phyloP scores from a whole-genome alignment of 2,113 vertebrate species.

The Sitta europaea region DNA sequence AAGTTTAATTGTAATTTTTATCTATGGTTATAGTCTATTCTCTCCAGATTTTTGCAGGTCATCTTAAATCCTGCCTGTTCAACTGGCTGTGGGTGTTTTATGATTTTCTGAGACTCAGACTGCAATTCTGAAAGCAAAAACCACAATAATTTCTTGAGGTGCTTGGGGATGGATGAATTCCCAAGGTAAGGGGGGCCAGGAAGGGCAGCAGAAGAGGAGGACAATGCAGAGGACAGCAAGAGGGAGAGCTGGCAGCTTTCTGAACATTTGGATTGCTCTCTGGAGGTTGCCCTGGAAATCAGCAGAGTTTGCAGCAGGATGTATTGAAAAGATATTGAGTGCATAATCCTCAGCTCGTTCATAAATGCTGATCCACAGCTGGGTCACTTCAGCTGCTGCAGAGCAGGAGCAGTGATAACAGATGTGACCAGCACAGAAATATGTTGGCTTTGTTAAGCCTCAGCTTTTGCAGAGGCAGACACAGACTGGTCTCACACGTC shows the following conservation, averaged over 20 bases:
- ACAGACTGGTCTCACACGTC: neutral
- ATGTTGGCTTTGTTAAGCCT: neutral
- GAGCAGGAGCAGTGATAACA: neutral
- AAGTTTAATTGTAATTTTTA: constrained; percentile 14
- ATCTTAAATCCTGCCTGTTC: neutral
- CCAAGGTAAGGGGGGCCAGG: neutral
- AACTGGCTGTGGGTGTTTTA: neutral
- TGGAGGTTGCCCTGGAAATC: neutral
- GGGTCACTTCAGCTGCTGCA: constrained; percentile 39
- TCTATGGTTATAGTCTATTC: neutral
- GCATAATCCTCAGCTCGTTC: constrained; percentile 24
- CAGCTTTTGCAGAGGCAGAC: neutral
- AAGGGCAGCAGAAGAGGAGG: neutral
- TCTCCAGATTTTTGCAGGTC: neutral
- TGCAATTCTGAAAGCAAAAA: neutral
- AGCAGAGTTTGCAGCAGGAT: neutral
- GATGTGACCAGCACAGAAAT: neutral
- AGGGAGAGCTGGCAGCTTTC: neutral
- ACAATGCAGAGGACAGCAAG: neutral
- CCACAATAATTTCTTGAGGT: neutral
- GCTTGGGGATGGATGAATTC: neutral
- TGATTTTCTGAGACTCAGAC: neutral
- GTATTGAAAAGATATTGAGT: constrained; percentile 13
- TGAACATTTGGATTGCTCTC: neutral
- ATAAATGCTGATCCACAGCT: constrained; percentile 30